These are phyloP conservation scores for Tyrophagus putrescentiae DNA, from an alignment of 1,140 invertebrate genomes.

Conservation along the genomic window DNA sequence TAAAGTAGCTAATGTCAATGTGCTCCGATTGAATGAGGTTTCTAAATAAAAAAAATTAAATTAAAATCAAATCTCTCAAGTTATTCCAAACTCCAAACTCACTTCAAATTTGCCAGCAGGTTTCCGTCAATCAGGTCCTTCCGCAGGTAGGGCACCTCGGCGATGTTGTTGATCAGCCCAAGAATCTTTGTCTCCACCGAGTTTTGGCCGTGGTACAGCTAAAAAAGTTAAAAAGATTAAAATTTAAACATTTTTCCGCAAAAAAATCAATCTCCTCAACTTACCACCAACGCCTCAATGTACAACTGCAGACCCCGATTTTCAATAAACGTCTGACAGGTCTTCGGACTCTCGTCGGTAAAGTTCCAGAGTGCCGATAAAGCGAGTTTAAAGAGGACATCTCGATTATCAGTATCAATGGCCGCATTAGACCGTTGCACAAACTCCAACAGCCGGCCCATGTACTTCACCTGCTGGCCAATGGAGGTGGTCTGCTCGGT, in stretches of 20 bases:
- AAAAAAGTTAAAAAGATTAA: constrained; percentile 18
- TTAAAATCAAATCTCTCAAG: constrained; percentile 11
- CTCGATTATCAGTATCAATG: constrained; percentile 34
- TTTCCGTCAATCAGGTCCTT: constrained; percentile 45
- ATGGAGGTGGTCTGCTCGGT: constrained; percentile 55
- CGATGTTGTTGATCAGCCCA: constrained; percentile 63
- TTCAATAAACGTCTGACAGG: constrained; percentile 54
- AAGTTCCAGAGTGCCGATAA: constrained; percentile 67
- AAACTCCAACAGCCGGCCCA: constrained; percentile 54
- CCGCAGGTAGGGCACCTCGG: constrained; percentile 50
- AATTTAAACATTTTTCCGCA: background rate
- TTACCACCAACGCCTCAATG: constrained; percentile 45
- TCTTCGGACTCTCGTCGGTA: constrained; percentile 57
- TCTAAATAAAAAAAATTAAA: constrained; percentile 26
- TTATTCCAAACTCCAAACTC: constrained; percentile 22
- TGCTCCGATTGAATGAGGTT: constrained; percentile 46
- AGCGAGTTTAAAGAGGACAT: constrained; percentile 65
- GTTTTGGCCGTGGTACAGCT: constrained; percentile 44
- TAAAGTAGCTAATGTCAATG: constrained; percentile 68
- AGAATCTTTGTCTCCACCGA: constrained; percentile 64
- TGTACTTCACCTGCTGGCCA: constrained; percentile 51
- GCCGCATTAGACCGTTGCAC: constrained; percentile 42
- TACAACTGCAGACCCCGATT: constrained; percentile 54
- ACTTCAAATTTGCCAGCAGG: constrained; percentile 47
- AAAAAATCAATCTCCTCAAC: background rate